A percentile compares a stretch with the other conserved stretches of the same genome.
Conservation (phyloP, 2,797 vertebrate species). For the Xenops minutus region DNA sequence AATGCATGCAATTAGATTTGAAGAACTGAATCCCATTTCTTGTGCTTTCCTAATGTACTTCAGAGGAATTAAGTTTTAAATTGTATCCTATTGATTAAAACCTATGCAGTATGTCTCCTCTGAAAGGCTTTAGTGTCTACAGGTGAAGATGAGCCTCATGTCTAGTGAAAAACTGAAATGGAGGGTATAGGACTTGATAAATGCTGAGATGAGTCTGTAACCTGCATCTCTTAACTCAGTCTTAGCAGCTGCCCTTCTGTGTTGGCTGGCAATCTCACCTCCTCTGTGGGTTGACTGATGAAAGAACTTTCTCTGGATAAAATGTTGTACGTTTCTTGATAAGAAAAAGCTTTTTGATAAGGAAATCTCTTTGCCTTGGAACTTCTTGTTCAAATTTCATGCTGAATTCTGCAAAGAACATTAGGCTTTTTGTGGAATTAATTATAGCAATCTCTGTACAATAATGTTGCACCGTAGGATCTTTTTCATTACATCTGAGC, state of each 20-base stretch:
- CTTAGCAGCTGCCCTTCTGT: neutral
- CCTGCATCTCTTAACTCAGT: neutral
- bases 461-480: neutral
- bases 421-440: neutral
- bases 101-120: neutral
- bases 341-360: neutral
- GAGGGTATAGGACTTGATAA: neutral
- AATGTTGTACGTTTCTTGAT: neutral
- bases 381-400: neutral
- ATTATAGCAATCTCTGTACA: neutral
- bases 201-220: neutral
- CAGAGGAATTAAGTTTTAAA: slow-evolving; percentile 15
- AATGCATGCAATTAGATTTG: neutral
- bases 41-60: neutral
- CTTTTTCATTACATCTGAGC: neutral
- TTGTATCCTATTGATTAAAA: neutral
- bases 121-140: neutral
- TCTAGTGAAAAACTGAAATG: neutral
- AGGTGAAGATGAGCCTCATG: neutral
- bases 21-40: neutral
- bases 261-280: neutral
- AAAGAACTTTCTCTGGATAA: neutral
- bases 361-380: neutral
- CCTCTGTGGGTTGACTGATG: neutral
- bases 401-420: neutral